A percentile compares a stretch with the other conserved stretches of the same genome.
phyloP scores from a whole-genome alignment of 92 coral and sea anemone genomes.

The Porites lobata region DNA sequence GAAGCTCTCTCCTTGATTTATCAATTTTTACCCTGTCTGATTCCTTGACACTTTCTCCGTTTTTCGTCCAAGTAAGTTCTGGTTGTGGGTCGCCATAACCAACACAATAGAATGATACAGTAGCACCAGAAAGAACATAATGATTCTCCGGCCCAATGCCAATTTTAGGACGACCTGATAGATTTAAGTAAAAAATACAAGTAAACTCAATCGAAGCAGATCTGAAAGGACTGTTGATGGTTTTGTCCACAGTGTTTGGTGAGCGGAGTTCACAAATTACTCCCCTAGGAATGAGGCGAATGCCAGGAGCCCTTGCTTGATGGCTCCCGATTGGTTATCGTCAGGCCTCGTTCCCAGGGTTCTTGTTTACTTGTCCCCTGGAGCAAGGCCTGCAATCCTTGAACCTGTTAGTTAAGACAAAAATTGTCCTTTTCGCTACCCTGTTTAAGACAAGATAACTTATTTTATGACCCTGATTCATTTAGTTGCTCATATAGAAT shows the following conservation, averaged over 20 bases:
- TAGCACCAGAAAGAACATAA: constrained; percentile 81
- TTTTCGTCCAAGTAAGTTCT: constrained; percentile 67
- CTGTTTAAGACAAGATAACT: too few species aligned
- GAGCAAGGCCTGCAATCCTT: too few species aligned
- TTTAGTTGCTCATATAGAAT: too few species aligned
- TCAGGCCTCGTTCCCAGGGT: too few species aligned
- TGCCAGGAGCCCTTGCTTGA: too few species aligned
- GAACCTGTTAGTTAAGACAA: too few species aligned
- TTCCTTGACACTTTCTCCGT: constrained; percentile 18
- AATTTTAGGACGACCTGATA: constrained; percentile 71
- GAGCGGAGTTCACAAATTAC: background rate
- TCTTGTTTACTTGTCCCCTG: too few species aligned
- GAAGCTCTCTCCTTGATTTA: background rate
- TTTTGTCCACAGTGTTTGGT: background rate
- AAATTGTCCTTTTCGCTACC: too few species aligned
- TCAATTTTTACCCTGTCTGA: constrained; percentile 17
- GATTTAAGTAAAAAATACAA: background rate
- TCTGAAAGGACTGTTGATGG: background rate
- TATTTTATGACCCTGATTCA: too few species aligned
- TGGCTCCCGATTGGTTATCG: too few species aligned
- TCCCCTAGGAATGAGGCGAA: too few species aligned
- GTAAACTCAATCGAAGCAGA: background rate
- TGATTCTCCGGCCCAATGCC: constrained; percentile 64
- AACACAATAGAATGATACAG: constrained; percentile 73
- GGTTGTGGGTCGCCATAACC: constrained; percentile 70